Evolutionary conservation across 2,888 invertebrate species (phyloP), one percentile per base, ranked within the genome.

Genomic region (Cremastobaeus sp.): DNA sequence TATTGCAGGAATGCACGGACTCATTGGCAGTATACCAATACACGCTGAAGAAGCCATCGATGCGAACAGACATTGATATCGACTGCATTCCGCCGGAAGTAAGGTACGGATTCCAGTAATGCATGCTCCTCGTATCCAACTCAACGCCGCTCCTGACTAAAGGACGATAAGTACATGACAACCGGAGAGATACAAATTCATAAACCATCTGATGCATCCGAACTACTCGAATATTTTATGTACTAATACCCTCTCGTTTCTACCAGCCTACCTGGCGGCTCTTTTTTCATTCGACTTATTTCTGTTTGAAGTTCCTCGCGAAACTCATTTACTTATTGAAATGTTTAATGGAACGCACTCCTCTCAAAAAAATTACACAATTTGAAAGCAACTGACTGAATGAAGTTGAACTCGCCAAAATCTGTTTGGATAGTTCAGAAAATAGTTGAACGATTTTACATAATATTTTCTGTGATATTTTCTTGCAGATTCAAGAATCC

Each of bases 1-100:
- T 77, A 39, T 79, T 86, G 64, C 80, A 82, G 76, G 81, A 82
- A 76, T 83, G 80, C 69, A 77, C 55, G 48, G 82, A 85, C 65
- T 81, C 79, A 69, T 76, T 86, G 70, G 79, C 80, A 55, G 76
- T 86, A 77, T 83, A 85, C 78, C 83, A 79, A 65, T 76, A 76
- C 48, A 80, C 79, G 2, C 64, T 84, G 68, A 80, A 78, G 74
- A 78, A 79, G 77, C 74, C 78, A 45, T 34, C 32, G 70, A 30
- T 62, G 60, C 69, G 66, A 55, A 55, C 65, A 71, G 72, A 65
- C 68, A 73, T 76, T 74, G 76, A 76, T 77, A 76, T 77, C 72
- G 75, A 75, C 75, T 66, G 59, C 75, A 74, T 76, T 54, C 75
- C 77, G 47, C 59, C 55, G 70, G 71, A 77, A 76, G 77, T 76